A percentile compares a stretch with the other conserved stretches of the same genome.
Evolutionary conservation across 2,113 vertebrate species (phyloP).

Genomic region (Phalacrocorax carbo): DNA sequence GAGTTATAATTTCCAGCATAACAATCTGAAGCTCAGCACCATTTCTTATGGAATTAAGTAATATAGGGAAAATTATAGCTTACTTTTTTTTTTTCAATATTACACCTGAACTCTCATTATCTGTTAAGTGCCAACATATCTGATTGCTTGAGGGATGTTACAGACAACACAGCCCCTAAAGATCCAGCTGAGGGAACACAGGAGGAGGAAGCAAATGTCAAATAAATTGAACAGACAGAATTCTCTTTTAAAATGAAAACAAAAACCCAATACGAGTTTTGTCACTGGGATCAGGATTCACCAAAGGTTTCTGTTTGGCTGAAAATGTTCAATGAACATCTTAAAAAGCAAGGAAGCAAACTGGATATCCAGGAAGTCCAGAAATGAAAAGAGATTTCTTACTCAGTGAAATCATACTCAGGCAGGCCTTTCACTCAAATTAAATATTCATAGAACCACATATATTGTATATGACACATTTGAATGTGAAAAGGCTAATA

Average conservation of each 20-base stretch:
- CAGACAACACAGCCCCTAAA: neutral
- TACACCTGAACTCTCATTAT: neutral
- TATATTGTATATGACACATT: conserved; percentile 58
- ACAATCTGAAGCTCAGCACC: neutral
- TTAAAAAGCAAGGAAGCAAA: neutral
- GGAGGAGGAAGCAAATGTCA: neutral
- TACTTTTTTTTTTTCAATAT: neutral
- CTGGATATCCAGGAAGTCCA: neutral
- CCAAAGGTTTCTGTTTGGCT: neutral
- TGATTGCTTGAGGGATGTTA: neutral
- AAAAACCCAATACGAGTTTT: neutral
- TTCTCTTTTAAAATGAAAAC: neutral
- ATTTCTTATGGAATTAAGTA: conserved; percentile 11
- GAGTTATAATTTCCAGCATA: conserved; percentile 16
- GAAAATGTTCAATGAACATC: neutral
- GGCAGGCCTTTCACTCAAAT: conserved; percentile 62
- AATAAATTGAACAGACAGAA: neutral
- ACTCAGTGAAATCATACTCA: conserved; percentile 60
- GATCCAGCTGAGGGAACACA: neutral
- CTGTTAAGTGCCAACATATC: neutral
- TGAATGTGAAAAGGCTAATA: conserved; percentile 74
- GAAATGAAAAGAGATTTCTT: neutral
- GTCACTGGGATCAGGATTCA: neutral
- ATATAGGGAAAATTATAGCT: neutral
- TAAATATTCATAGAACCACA: conserved; percentile 74